Percentiles rank a stretch among this genome's conserved stretches.
Conservation (phyloP, 2,113 vertebrate genomes). For the Spilogale gracilis region DNA sequence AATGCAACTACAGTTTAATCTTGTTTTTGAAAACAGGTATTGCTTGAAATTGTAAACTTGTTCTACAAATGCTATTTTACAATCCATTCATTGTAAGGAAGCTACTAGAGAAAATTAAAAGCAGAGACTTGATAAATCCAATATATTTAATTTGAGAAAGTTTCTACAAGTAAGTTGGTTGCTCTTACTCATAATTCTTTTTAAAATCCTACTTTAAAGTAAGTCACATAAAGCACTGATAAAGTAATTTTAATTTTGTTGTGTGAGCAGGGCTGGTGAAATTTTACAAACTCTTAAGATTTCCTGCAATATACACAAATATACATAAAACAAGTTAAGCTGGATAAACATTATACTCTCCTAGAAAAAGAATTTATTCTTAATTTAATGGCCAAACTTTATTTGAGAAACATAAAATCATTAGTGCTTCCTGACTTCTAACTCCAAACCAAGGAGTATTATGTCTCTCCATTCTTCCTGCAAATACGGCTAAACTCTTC, state of each 20-base stretch:
- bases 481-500: not conserved
- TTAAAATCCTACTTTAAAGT: not conserved
- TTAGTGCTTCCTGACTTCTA: not conserved
- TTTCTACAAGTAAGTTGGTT: not conserved
- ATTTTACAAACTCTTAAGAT: not conserved
- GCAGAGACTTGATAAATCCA: not conserved
- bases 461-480: not conserved
- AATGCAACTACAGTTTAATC: constrained; percentile 36
- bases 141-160: not conserved
- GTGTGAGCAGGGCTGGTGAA: not conserved
- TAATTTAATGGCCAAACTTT: not conserved
- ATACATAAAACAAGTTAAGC: not conserved
- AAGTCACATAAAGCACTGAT: not conserved
- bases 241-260: not conserved
- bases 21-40: constrained; percentile 55
- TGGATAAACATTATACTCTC: not conserved
- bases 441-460: not conserved
- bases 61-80: constrained; percentile 30
- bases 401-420: not conserved
- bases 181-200: not conserved
- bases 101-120: constrained; percentile 18
- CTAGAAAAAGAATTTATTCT: not conserved
- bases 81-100: not conserved
- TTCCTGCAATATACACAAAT: not conserved
- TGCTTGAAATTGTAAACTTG: constrained; percentile 42